Percentiles rank a stretch among this genome's conserved stretches.
phyloP scores from a whole-genome alignment of 2,113 vertebrate species.

The Lycocorax pyrrhopterus region DNA sequence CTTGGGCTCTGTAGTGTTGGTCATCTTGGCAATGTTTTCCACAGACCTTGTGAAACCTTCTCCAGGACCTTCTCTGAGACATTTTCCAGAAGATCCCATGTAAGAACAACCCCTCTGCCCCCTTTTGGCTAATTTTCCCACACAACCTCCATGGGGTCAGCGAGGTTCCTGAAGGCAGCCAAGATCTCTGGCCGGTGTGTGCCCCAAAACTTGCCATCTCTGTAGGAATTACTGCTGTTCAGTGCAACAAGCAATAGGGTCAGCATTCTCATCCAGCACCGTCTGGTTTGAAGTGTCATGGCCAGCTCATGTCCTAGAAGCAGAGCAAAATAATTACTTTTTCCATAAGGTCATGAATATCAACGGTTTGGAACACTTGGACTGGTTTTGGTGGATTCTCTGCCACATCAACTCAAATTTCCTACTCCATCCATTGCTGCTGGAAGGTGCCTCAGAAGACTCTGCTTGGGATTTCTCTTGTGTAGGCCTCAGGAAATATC shows the following conservation, averaged over 20 bases:
- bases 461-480: background rate
- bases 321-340: background rate
- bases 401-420: background rate
- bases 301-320: background rate
- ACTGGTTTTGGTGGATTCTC: background rate
- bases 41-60: background rate
- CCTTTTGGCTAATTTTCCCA: background rate
- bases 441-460: background rate
- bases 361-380: background rate
- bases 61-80: background rate
- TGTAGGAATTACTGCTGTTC: background rate
- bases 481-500: background rate
- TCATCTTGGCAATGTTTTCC: background rate
- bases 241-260: rapidly evolving
- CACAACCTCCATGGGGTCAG: rapidly evolving
- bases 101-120: background rate
- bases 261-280: background rate
- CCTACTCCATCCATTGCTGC: background rate
- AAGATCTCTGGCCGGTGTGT: rapidly evolving
- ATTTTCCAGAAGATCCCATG: background rate
- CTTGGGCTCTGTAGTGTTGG: background rate
- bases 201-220: background rate
- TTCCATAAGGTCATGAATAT: background rate
- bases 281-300: background rate
- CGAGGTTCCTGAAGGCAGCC: background rate